A percentile compares a stretch with the other conserved stretches of the same genome.
Evolutionary conservation across 2,888 invertebrate species (phyloP).

Genomic region (Aquatica leii): DNA sequence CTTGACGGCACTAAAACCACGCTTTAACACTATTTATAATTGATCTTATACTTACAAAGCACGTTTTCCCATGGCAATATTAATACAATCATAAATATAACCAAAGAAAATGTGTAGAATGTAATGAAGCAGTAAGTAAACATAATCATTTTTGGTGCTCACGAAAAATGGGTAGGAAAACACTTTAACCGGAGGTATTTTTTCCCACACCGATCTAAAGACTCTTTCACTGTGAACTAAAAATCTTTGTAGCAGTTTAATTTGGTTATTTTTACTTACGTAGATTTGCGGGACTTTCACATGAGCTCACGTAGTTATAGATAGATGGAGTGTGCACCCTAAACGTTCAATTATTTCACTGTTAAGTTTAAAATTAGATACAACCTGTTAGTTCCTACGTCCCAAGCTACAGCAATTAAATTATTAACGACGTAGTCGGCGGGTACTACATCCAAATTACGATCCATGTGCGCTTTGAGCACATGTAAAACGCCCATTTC

Average conservation of each 20-base stretch:
- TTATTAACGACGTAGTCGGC: slow-evolving; percentile 84
- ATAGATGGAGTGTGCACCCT: not conserved
- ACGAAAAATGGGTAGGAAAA: slow-evolving; percentile 60
- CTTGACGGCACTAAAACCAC: not conserved
- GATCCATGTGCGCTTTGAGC: slow-evolving; percentile 63
- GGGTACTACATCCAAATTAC: slow-evolving; percentile 73
- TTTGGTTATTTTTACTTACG: too few species aligned
- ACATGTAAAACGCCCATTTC: slow-evolving; percentile 68
- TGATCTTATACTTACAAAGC: slow-evolving; percentile 11
- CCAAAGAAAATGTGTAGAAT: slow-evolving; percentile 71
- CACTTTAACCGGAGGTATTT: slow-evolving; percentile 63
- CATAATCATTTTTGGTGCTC: slow-evolving; percentile 51
- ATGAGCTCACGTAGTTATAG: slow-evolving; percentile 26
- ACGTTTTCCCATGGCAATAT: not conserved
- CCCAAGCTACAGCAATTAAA: slow-evolving; percentile 78
- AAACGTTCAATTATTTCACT: not conserved
- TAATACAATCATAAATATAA: slow-evolving; percentile 64
- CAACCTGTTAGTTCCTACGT: slow-evolving; percentile 43
- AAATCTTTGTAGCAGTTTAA: too few species aligned
- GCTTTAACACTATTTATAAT: too few species aligned
- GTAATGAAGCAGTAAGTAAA: slow-evolving; percentile 60
- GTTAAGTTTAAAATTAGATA: not conserved
- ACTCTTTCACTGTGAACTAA: too few species aligned
- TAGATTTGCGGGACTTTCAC: slow-evolving; percentile 34
- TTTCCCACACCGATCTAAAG: slow-evolving; percentile 57